Evolutionary conservation across 2,113 vertebrate species (phyloP), one percentile per base, ranked within the genome.

Genomic region (Sarotherodon lohbergeri): DNA sequence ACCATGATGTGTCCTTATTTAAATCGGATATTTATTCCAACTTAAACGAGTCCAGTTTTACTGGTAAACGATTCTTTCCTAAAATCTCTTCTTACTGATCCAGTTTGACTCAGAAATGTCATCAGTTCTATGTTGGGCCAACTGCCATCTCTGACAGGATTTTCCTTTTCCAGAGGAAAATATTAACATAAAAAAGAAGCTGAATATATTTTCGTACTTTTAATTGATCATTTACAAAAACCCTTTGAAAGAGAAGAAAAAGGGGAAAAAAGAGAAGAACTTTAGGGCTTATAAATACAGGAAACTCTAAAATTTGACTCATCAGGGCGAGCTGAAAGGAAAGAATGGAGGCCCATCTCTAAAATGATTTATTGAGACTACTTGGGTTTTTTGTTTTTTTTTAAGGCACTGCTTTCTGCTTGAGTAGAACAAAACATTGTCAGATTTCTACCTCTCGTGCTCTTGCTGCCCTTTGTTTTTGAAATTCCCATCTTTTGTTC

Each of bases 241-340:
- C 0, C 41, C 4, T 46, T 29, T 66, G 34, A 66, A 39, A 43
- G 14, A 73, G 16, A 48, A 29, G 41, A 27, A 46, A 76, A 46
- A 1, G 2, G 11, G 6, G 2, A 0, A 0, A 0, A 0, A 4
- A 9, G 1, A 27, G 5, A 10, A 27, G 41, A 6, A 17, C 17
- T 7, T 50, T 48, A 76, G 14, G 14, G 9, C 41, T 48, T 76
- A 29, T 7, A 48, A 11, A 54, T 66, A 57, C 50, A 83, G 13
- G 52, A 80, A 79, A n/a, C 16, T 50, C 54, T 9, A 63, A 12
- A 52, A 56, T 19, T 22, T 41, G 54, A 82, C 29, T 27, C 16
- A 17, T 16, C 14, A 29, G 32, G 54, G 13, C 0, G 9, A 22
- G 17, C 34, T 61, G 19, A 39, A 68, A 43, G 46, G 54, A 61